Evolutionary conservation across 1,140 invertebrate species (phyloP), one percentile per base, ranked within the genome.

Genomic region (Halictus rubicundus): DNA sequence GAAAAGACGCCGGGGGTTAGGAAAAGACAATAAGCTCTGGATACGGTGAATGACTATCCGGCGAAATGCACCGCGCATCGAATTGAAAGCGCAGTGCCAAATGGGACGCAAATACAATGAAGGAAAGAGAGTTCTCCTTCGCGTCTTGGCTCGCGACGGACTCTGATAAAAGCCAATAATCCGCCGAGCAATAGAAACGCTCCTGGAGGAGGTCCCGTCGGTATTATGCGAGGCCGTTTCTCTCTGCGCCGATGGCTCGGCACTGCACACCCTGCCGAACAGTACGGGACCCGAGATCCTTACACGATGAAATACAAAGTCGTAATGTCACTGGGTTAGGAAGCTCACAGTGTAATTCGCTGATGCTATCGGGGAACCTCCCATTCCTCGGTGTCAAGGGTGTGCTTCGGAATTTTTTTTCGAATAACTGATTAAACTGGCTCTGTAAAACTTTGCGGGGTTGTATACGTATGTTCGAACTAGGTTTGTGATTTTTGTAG

Each of bases 161-260:
- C 78, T 87, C 81, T 81, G 88, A 88, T 90, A 89, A 90, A 89
- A 89, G 88, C 84, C 88, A 90, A 90, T 90, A 89, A 89, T 90
- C 87, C 83, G 64, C 63, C 64, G 54, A 78, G 79, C 85, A 82
- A 89, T 89, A 80, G 86, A 84, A 85, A 82, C 27, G 23, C 21
- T 87, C 74, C 68, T 74, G 32, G 59, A 63, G 60, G 32, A 32
- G 42, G n/a, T 52, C 25, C 71, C 59, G 32, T 0, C 39, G 42
- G 74, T 63, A 61, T 70, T 70, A 39, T 54, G 32, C 46, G 39
- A 19, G n/a, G 23, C 23, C 59, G 49, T 61, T 23, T 46, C 37
- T 14, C 16, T n/a, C 23, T n/a, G n/a, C 7, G 32, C 32, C 32
- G 23, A 68, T 49, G 27, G 19, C 19, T 7, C 21, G 54, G 2